Conservation (phyloP, 1,140 invertebrate species). For the Drosophila murphyi region DNA sequence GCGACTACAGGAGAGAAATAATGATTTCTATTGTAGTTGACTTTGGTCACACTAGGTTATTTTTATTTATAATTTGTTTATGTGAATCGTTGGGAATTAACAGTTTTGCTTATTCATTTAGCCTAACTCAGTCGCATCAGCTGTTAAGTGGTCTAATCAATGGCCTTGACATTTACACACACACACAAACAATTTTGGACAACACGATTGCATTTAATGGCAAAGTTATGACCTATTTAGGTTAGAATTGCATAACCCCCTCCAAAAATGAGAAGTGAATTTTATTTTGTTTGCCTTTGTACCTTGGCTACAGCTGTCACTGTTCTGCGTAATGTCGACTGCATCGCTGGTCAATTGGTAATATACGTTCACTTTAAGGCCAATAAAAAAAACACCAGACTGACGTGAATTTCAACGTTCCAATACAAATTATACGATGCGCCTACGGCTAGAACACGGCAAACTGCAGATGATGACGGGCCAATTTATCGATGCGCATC, state of each 20-base stretch:
- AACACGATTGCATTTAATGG: conserved; percentile 42
- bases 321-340: conserved; percentile 72
- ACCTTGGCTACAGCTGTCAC: conserved; percentile 72
- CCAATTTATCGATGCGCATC: conserved; percentile 30
- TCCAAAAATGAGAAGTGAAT: not conserved
- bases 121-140: conserved; percentile 6
- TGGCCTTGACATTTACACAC: conserved; percentile 54
- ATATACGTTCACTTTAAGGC: conserved; percentile 23
- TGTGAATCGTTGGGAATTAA: conserved; percentile 50
- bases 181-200: conserved; percentile 18
- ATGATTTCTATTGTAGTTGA: not conserved
- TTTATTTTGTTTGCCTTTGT: conserved; percentile 27
- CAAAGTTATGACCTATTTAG: conserved; percentile 59
- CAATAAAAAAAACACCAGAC: conserved; percentile 48
- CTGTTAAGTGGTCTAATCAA: conserved; percentile 37
- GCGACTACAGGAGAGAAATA: conserved; percentile 57
- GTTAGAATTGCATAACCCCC: conserved; percentile 83
- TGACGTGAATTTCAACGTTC: conserved; percentile 55
- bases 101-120: conserved; percentile 42
- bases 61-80: conserved; percentile 40
- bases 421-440: conserved; percentile 32
- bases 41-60: conserved; percentile 24
- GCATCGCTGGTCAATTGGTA: conserved; percentile 63
- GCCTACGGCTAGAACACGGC: conserved; percentile 37
- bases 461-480: conserved; percentile 44